These are phyloP conservation scores for Alauda arvensis DNA, from an alignment of 2,797 vertebrate genomes.

Conservation along the genomic window DNA sequence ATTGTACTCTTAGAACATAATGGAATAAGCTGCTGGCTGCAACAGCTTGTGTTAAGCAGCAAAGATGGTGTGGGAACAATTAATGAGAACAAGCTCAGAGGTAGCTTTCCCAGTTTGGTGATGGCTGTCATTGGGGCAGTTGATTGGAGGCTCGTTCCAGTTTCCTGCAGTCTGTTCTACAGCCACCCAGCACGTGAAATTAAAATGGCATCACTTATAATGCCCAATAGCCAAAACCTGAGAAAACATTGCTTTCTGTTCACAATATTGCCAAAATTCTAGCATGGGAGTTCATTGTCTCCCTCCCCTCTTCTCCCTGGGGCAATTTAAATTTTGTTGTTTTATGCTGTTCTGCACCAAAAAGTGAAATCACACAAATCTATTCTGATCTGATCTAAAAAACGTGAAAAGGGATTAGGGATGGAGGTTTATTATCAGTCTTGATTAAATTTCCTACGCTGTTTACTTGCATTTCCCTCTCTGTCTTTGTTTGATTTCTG, in stretches of 20 bases:
- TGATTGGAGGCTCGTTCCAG: not conserved
- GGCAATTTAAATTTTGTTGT: not conserved
- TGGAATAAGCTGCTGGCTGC: not conserved
- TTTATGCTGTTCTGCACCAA: not conserved
- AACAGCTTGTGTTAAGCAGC: conserved; percentile 3
- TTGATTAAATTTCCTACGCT: conserved; percentile 27
- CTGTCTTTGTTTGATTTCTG: not conserved
- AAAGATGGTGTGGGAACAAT: not conserved
- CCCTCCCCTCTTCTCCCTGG: not conserved
- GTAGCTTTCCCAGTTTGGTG: not conserved
- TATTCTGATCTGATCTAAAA: conserved; percentile 17
- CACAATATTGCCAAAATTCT: not conserved
- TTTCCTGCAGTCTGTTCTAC: not conserved
- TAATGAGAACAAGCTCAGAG: not conserved
- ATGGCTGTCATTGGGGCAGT: not conserved
- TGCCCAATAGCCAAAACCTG: not conserved
- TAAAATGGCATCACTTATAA: not conserved
- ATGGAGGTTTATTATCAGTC: conserved; percentile 24
- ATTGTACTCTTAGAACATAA: not conserved
- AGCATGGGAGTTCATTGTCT: not conserved
- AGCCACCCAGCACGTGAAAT: not conserved
- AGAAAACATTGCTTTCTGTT: not conserved
- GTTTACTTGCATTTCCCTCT: conserved; percentile 10
- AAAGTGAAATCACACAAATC: conserved; percentile 12
- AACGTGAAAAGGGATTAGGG: conserved; percentile 29